Evolutionary conservation across 2,113 vertebrate species (phyloP), one percentile per base, ranked within the genome.

Genomic region (Oxygymnocypris stewartii): DNA sequence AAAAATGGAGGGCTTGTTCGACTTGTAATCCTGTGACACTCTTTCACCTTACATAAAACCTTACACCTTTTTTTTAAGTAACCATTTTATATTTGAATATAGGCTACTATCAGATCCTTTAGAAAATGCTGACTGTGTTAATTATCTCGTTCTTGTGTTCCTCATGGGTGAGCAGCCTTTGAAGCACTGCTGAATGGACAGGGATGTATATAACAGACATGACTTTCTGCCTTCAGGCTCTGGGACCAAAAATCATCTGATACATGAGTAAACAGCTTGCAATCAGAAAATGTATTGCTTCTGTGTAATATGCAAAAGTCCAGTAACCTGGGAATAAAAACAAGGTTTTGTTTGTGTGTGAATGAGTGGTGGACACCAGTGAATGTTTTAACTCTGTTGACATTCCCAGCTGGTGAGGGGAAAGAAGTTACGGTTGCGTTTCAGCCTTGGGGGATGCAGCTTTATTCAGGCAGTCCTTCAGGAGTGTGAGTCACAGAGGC

Each of bases 381-480:
- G 74, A 82, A 61, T 6, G 49, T 71, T 78, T 77, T 42, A 86
- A 85, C 71, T 82, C 28, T 85, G 73, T 88, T 83, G 84, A 88
- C 61, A 88, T 88, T 85, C 87, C 59, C 84, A 89, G 40, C 31
- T 44, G 14, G 35, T 61, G 74, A 78, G 84, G 78, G 74, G 79
- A 69, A 67, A 44, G 61, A 83, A 31, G 28, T 31, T 31, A 67
- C 67, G 73, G 63, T 79, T 79, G 79, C 3, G 35, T 40, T 69
- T 40, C 23, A 57, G 73, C 79, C 84, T 83, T 81, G 11, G 79
- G 79, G 73, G 63, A 54, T 3, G 40, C 28, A 71, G 84, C 61
- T 86, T 86, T 86, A 82, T 79, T 88, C 87, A 59, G n/a, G 23
- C 78, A 88, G 79, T 88, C 87, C 87, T 88, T 88, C 73, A 85